A percentile compares a stretch with the other conserved stretches of the same genome.
These are phyloP conservation scores for Theonella swinhoei DNA, from an alignment of 37 sponge, comb jelly and placozoan species.

Conservation along the genomic window DNA sequence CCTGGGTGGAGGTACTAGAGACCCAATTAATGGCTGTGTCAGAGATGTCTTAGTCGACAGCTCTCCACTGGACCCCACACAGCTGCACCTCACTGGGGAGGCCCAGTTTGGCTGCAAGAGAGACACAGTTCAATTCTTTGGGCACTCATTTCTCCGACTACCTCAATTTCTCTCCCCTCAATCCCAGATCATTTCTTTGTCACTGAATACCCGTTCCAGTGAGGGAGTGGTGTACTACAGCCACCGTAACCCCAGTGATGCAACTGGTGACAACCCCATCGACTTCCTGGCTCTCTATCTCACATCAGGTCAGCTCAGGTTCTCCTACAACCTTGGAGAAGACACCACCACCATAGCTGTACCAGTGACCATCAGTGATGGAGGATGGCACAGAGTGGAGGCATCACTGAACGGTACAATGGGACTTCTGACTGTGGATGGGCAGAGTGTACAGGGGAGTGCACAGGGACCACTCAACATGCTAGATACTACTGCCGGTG, in stretches of 20 bases:
- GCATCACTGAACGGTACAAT: conserved; percentile 22
- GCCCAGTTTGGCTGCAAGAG: conserved; percentile 42
- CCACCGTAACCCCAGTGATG: conserved; percentile 3
- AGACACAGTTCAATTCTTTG: conserved; percentile 45
- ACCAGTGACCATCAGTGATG: conserved; percentile 13
- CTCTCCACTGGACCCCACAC: conserved; percentile 1
- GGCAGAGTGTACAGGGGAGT: not conserved
- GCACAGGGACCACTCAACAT: conserved; percentile 13
- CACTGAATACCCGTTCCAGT: conserved; percentile 14
- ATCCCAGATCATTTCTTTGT: conserved; percentile 18
- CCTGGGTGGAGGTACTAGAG: not conserved
- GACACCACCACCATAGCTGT: not conserved
- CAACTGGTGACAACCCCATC: conserved; percentile 14
- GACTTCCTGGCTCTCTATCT: conserved; percentile 50
- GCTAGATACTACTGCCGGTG: conserved; percentile 40
- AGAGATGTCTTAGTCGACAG: conserved; percentile 14
- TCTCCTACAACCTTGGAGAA: conserved; percentile 39
- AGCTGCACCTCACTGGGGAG: conserved; percentile 10
- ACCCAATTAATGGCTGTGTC: conserved; percentile 13
- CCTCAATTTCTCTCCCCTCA: conserved; percentile 9
- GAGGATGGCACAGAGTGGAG: conserved; percentile 37
- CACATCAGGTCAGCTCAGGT: not conserved
- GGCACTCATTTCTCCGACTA: conserved; percentile 25
- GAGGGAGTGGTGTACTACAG: conserved; percentile 40
- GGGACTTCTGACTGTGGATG: conserved; percentile 26